phyloP scores from a whole-genome alignment of 2,797 vertebrate species.

The Acrossocheilus fasciatus region DNA sequence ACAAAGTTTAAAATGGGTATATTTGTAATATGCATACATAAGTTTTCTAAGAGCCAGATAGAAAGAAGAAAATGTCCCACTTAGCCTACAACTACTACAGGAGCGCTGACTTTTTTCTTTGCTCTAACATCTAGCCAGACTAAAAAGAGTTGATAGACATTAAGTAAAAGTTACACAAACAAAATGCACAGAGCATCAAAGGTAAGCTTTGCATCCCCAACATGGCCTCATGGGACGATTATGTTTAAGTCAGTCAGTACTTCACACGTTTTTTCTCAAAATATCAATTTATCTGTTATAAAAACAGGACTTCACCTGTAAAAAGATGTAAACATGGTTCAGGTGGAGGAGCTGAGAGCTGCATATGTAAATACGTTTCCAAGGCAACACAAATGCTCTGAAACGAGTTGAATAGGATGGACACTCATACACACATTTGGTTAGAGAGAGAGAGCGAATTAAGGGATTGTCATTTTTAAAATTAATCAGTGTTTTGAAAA shows the following conservation, averaged over 20 bases:
- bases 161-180: background rate
- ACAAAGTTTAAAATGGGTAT: background rate
- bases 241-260: background rate
- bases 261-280: background rate
- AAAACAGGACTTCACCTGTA: background rate
- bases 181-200: background rate
- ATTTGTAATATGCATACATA: background rate
- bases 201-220: too few species aligned
- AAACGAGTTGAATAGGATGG: constrained; percentile 46
- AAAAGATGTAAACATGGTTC: constrained; percentile 18
- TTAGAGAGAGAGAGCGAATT: constrained; percentile 3
- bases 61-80: background rate
- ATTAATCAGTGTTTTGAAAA: constrained; percentile 63
- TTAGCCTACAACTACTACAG: background rate
- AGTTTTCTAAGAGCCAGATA: background rate
- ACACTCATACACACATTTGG: constrained; percentile 6
- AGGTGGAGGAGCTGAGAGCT: constrained; percentile 26
- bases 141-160: background rate
- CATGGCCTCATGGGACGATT: background rate
- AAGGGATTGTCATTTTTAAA: constrained; percentile 34
- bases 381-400: constrained; percentile 49
- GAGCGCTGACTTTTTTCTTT: background rate
- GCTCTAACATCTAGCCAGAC: background rate
- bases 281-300: background rate
- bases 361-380: constrained; percentile 48